Percentiles rank a stretch among this genome's conserved stretches.
Conservation (phyloP, 2,888 invertebrate species). For the Parascotia fuliginaria region DNA sequence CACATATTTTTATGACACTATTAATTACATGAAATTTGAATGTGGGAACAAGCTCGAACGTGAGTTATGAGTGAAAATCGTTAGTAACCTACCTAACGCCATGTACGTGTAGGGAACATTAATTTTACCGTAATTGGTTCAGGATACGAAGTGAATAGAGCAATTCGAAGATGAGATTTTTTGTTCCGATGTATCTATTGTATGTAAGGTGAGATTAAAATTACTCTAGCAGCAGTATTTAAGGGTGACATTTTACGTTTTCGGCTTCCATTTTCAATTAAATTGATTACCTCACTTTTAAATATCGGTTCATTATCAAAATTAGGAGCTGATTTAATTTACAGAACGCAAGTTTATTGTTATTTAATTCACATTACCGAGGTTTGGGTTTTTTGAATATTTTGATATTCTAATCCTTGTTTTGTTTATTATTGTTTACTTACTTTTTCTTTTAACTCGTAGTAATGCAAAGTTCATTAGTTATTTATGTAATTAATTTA, state of each 20-base stretch:
- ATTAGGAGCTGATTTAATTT: constrained; percentile 34
- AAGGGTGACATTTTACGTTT: constrained; percentile 18
- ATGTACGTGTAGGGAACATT: constrained; percentile 44
- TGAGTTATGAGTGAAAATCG: constrained; percentile 30
- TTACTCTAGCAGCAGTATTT: constrained; percentile 30
- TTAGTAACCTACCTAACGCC: constrained; percentile 35
- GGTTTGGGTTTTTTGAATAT: no score
- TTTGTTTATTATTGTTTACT: no score
- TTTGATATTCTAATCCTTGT: no score
- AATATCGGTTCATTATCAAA: constrained; percentile 40
- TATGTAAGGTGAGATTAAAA: constrained; percentile 34
- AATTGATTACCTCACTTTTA: constrained; percentile 40
- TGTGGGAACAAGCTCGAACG: neutral
- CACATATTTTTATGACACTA: no score
- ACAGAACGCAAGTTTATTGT: constrained; percentile 23
- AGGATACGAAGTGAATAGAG: constrained; percentile 44
- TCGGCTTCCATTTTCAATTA: constrained; percentile 27
- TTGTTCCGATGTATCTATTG: constrained; percentile 35
- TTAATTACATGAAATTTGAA: no score
- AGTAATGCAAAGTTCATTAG: no score
- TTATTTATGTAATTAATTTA: no score
- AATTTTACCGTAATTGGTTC: constrained; percentile 58
- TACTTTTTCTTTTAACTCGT: no score
- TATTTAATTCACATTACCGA: neutral
- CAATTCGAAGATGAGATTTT: constrained; percentile 45